A percentile compares a stretch with the other conserved stretches of the same genome.
Conservation (phyloP, 1,140 invertebrate genomes). For the Drosophila biarmipes region DNA sequence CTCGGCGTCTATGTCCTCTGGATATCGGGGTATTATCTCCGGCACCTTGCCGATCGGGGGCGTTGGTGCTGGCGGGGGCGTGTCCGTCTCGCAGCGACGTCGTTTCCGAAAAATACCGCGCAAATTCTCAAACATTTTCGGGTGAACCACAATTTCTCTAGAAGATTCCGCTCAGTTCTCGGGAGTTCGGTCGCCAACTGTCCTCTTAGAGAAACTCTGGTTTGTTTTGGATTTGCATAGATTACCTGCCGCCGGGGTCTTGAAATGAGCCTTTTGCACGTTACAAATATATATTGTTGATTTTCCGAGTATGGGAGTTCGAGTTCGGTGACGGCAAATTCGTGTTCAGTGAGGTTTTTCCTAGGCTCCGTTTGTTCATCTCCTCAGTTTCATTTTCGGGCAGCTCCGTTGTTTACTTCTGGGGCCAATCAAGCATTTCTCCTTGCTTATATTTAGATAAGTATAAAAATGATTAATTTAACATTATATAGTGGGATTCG, state of each 20-base stretch:
- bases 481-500: slow-evolving; percentile 19
- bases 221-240: slow-evolving; percentile 21
- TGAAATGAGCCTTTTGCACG: neutral
- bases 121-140: slow-evolving; percentile 72
- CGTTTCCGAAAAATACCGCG: slow-evolving; percentile 76
- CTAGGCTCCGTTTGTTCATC: neutral
- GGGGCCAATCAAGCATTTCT: neutral
- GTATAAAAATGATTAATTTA: slow-evolving; percentile 19
- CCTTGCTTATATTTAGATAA: slow-evolving; percentile 2
- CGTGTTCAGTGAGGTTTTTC: slow-evolving; percentile 1
- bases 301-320: slow-evolving; percentile 19
- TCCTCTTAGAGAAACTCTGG: slow-evolving; percentile 11
- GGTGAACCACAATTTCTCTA: neutral
- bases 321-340: slow-evolving; percentile 26
- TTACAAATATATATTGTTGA: slow-evolving; percentile 12
- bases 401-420: neutral
- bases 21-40: slow-evolving; percentile 1
- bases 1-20: slow-evolving; percentile 18
- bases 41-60: slow-evolving; percentile 13
- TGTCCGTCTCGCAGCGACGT: slow-evolving; percentile 52
- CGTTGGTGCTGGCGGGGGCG: slow-evolving; percentile 4
- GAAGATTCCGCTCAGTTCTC: slow-evolving; percentile 45
- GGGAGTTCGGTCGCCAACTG: neutral
- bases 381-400: slow-evolving; percentile 7
- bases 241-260: slow-evolving; percentile 29